These are phyloP conservation scores for Zaprionus capensis DNA, from an alignment of 1,140 invertebrate species.

Conservation along the genomic window DNA sequence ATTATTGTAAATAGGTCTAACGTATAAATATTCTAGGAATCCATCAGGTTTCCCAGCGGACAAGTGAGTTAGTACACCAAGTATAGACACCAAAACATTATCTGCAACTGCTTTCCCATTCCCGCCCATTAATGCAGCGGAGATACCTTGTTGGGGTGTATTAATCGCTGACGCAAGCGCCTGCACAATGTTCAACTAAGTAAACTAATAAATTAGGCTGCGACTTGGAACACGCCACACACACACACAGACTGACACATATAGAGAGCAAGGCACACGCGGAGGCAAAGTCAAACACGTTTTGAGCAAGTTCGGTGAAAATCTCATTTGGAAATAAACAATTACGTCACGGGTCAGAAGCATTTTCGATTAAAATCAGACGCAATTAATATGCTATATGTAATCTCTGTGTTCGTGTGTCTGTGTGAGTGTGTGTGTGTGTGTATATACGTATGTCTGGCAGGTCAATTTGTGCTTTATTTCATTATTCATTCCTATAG, in stretches of 20 bases:
- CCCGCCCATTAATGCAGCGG: neutral
- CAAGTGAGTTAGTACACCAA: no score
- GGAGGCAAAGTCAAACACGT: slow-evolving; percentile 9
- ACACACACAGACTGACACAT: neutral
- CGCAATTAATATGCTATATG: slow-evolving; percentile 21
- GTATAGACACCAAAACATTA: no score
- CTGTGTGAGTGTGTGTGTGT: neutral
- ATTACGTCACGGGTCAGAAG: slow-evolving; percentile 41
- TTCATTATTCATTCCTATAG: slow-evolving; percentile 40
- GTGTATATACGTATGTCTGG: neutral
- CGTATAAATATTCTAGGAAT: no score
- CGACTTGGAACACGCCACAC: slow-evolving; percentile 29
- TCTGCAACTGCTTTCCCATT: no score
- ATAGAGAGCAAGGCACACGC: neutral
- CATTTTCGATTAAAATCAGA: slow-evolving; percentile 38
- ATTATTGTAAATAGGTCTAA: no score
- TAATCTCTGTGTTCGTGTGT: neutral
- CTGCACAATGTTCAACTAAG: slow-evolving; percentile 20
- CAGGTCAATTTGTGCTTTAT: slow-evolving; percentile 24
- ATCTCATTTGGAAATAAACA: slow-evolving; percentile 35
- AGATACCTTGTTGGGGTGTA: neutral
- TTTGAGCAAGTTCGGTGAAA: neutral
- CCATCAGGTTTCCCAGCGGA: no score
- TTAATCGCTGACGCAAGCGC: slow-evolving; percentile 32
- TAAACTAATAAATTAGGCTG: slow-evolving; percentile 32